phyloP scores from a whole-genome alignment of 2,888 invertebrate species.

The Glaucopsyche alexis region DNA sequence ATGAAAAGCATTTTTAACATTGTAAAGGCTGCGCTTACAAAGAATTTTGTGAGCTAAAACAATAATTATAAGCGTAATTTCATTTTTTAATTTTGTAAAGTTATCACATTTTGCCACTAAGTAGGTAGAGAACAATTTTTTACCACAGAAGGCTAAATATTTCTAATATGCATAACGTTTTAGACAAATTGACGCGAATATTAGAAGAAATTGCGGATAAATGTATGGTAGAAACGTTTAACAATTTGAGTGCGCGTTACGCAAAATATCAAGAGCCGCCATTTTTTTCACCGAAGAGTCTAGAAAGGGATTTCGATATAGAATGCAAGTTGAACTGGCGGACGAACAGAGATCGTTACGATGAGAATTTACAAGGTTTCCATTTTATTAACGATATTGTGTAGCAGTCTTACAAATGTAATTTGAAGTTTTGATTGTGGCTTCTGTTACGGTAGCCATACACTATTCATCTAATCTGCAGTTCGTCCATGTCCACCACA shows the following conservation, averaged over 20 bases:
- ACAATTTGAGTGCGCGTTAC: constrained; percentile 42
- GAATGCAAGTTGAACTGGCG: constrained; percentile 50
- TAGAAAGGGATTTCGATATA: constrained; percentile 49
- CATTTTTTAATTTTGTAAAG: background rate
- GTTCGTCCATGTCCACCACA: too few species aligned
- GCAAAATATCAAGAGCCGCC: constrained; percentile 49
- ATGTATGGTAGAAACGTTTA: constrained; percentile 39
- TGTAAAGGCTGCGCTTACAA: background rate
- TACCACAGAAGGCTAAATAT: too few species aligned
- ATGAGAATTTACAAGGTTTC: constrained; percentile 78
- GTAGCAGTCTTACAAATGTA: constrained; percentile 67
- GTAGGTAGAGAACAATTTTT: background rate
- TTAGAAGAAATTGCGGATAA: constrained; percentile 50
- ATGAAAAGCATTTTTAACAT: background rate
- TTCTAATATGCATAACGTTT: background rate
- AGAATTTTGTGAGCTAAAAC: too few species aligned
- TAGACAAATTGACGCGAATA: constrained; percentile 55
- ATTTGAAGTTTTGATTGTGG: constrained; percentile 24
- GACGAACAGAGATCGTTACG: constrained; percentile 56
- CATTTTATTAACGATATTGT: constrained; percentile 32
- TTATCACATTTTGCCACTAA: background rate
- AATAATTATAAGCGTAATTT: background rate
- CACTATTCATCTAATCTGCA: too few species aligned
- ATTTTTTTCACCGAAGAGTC: constrained; percentile 54
- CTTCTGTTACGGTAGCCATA: background rate